Evolutionary conservation across 2,888 invertebrate genomes (phyloP).

Genomic region (Andrena haemorrhoa): DNA sequence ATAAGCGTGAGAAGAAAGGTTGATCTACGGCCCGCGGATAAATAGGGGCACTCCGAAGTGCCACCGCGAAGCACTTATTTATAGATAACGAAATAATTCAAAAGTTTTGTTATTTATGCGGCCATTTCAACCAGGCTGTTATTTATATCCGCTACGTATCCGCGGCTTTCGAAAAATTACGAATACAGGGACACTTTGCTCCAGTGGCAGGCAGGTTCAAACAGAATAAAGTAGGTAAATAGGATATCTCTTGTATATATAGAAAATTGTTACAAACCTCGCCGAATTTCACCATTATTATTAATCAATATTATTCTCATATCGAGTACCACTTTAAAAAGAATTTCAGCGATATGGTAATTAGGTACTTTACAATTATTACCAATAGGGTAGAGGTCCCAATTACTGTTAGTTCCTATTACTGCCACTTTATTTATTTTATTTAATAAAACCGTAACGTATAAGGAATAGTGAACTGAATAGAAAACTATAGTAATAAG

Average conservation of each 20-base stretch:
- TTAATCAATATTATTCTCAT: no score
- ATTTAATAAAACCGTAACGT: no score
- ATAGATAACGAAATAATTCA: slow-evolving; percentile 46
- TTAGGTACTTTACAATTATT: no score
- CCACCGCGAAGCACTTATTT: slow-evolving; percentile 14
- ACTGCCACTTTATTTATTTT: no score
- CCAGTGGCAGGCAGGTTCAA: background rate
- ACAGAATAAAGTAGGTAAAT: background rate
- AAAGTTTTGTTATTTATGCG: slow-evolving; percentile 39
- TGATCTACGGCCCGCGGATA: slow-evolving; percentile 33
- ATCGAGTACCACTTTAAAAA: no score
- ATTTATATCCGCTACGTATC: slow-evolving; percentile 13
- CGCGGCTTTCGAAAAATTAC: background rate
- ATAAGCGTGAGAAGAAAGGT: slow-evolving; percentile 25
- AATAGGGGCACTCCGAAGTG: slow-evolving; percentile 13
- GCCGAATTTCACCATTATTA: no score
- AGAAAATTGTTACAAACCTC: no score
- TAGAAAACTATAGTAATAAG: no score
- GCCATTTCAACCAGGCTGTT: slow-evolving; percentile 1
- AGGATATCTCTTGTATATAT: background rate
- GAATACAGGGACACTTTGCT: background rate
- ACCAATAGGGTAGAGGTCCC: no score
- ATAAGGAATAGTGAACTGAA: no score
- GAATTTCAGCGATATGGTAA: no score
- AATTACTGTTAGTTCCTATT: no score